Evolutionary conservation across 2,888 invertebrate genomes (phyloP).

Genomic region (Phyto melanocephala): DNA sequence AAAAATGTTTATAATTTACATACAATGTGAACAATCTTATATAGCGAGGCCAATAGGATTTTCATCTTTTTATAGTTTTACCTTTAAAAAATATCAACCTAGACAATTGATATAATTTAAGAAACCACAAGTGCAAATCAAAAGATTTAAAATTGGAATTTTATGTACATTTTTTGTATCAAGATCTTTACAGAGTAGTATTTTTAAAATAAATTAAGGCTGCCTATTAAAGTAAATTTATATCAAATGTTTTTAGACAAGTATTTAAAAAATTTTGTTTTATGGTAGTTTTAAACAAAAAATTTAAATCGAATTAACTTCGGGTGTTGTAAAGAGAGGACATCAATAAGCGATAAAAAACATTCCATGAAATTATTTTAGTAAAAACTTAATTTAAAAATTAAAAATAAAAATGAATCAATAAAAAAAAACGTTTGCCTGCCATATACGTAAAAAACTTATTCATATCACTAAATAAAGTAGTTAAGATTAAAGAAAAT

Average conservation of each 20-base stretch:
- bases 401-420: not conserved
- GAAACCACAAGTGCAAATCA: not conserved
- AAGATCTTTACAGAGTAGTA: slow-evolving; percentile 39
- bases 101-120: too few species aligned
- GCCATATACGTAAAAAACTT: slow-evolving; percentile 43
- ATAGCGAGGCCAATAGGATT: too few species aligned
- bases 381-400: not conserved
- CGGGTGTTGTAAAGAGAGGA: too few species aligned
- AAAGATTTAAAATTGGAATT: not conserved
- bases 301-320: too few species aligned
- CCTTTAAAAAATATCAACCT: too few species aligned
- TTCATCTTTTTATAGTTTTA: not conserved
- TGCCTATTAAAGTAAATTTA: too few species aligned
- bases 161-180: slow-evolving; percentile 8
- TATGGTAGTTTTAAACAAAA: too few species aligned
- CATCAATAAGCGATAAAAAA: slow-evolving; percentile 2
- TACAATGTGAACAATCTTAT: too few species aligned
- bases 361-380: slow-evolving; percentile 27
- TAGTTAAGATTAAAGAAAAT: slow-evolving; percentile 39
- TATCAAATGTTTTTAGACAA: too few species aligned
- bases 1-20: too few species aligned
- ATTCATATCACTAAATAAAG: slow-evolving; percentile 49
- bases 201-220: not conserved
- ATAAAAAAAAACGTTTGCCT: slow-evolving; percentile 34
- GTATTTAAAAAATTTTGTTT: too few species aligned